phyloP scores from a whole-genome alignment of 2,888 invertebrate genomes.

The Allygus modestus region DNA sequence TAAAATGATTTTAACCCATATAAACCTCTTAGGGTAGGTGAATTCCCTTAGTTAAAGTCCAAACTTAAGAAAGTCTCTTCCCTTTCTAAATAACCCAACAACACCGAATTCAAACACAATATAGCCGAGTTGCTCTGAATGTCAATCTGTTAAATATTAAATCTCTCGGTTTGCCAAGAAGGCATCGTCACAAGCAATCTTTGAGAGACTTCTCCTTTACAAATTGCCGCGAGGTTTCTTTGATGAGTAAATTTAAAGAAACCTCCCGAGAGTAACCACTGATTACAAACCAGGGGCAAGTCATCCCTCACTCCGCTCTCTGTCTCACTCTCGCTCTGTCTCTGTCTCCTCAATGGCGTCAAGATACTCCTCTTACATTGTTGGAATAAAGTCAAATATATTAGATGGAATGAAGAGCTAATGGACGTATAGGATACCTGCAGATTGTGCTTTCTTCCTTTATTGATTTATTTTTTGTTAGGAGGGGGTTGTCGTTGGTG shows the following conservation, averaged over 20 bases:
- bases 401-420: too few relatives aligned
- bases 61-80: background rate
- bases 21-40: too few relatives aligned
- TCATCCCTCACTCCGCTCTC: slow-evolving; percentile 44
- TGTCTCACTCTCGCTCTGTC: slow-evolving; percentile 56
- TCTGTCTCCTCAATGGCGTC: slow-evolving; percentile 53
- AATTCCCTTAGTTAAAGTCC: too few relatives aligned
- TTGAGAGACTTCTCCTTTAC: slow-evolving; percentile 33
- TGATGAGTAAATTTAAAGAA: slow-evolving; percentile 54
- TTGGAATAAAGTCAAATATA: too few relatives aligned
- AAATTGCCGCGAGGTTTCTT: slow-evolving; percentile 33
- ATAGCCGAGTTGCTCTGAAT: background rate
- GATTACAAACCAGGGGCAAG: slow-evolving; percentile 52
- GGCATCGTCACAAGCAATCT: slow-evolving; percentile 2
- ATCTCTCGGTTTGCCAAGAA: background rate
- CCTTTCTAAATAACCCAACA: background rate
- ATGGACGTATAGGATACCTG: too few relatives aligned
- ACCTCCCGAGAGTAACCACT: slow-evolving; percentile 51
- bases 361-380: too few relatives aligned
- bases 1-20: too few relatives aligned
- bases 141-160: slow-evolving; percentile 42
- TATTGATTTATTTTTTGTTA: too few relatives aligned
- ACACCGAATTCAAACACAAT: slow-evolving; percentile 25
- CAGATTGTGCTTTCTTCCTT: too few relatives aligned
- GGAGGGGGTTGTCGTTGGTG: too few relatives aligned